phyloP scores from a whole-genome alignment of 35 echinoderm and acorn worm species.

The Hemicentrotus pulcherrimus region DNA sequence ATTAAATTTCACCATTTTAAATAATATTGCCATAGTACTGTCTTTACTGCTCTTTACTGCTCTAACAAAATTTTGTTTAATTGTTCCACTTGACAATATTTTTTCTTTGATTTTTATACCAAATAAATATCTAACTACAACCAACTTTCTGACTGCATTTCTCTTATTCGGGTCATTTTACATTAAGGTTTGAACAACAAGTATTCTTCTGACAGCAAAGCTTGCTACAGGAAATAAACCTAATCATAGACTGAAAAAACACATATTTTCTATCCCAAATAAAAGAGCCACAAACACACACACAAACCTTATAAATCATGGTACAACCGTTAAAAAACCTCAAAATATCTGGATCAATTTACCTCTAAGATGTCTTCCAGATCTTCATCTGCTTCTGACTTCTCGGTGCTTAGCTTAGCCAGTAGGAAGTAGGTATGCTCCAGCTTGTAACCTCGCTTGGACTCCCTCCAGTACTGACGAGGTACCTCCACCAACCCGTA shows the following conservation, averaged over 20 bases:
- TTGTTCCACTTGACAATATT: no score
- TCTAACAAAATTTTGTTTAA: no score
- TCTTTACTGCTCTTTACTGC: no score
- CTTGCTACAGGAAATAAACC: neutral
- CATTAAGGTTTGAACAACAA: no score
- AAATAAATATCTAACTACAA: no score
- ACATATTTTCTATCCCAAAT: neutral
- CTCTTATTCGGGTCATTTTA: no score
- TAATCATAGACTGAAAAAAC: neutral
- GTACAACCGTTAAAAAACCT: neutral
- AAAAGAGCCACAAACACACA: neutral
- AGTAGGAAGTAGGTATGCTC: constrained; percentile 86
- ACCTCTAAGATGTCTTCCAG: constrained; percentile 95
- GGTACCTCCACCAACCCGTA: constrained; percentile 97
- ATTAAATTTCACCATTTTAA: no score
- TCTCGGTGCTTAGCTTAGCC: constrained; percentile 89
- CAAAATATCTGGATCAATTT: neutral
- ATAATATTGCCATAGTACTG: no score
- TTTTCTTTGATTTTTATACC: no score
- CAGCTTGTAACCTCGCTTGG: constrained; percentile 79
- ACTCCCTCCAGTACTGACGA: constrained; percentile 81
- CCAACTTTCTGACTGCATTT: no score
- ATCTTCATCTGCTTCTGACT: constrained; percentile 92
- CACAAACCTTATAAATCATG: neutral
- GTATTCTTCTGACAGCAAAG: neutral